phyloP scores from a whole-genome alignment of 2,113 vertebrate genomes.

The Ictidomys tridecemlineatus region DNA sequence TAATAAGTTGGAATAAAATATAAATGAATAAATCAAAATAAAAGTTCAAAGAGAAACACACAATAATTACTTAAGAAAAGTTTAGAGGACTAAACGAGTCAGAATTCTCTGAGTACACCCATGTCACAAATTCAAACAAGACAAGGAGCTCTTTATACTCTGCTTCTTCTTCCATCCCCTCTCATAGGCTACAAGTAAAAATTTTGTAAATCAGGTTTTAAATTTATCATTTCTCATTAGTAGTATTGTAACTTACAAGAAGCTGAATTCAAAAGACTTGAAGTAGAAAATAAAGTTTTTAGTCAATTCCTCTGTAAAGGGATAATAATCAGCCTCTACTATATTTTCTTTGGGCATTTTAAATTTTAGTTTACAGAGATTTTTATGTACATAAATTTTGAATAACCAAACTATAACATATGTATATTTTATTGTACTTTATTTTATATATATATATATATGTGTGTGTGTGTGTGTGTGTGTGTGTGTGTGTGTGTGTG shows the following conservation, averaged over 20 bases:
- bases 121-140: background rate
- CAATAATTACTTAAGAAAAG: background rate
- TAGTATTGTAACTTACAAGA: too few relatives aligned
- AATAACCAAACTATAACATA: background rate
- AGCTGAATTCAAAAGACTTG: background rate
- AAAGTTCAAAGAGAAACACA: background rate
- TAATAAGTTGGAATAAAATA: background rate
- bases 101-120: background rate
- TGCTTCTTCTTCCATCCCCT: background rate
- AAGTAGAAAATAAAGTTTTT: background rate
- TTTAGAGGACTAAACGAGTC: background rate
- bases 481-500: too few relatives aligned
- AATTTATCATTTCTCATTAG: too few relatives aligned
- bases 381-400: background rate
- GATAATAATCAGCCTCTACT: background rate
- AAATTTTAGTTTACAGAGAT: background rate
- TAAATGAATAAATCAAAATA: background rate
- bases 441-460: too few relatives aligned
- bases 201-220: background rate
- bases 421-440: background rate
- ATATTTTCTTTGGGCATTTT: background rate
- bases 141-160: background rate
- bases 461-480: too few relatives aligned
- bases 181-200: background rate
- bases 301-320: background rate